Conservation (phyloP, 2,797 vertebrate genomes). For the Iguana delicatissima region DNA sequence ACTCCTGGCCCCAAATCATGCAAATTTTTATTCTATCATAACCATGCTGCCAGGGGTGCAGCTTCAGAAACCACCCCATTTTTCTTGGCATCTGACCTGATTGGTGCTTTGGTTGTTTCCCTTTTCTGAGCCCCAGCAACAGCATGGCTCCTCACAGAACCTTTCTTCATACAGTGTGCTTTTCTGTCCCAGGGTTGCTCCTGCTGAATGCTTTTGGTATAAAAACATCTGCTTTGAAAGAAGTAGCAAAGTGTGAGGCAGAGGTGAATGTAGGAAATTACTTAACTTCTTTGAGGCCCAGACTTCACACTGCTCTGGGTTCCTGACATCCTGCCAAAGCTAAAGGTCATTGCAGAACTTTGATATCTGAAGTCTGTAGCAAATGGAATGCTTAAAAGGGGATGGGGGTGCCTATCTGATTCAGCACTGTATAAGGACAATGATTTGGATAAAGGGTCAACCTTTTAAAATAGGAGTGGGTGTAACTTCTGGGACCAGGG, state of each 20-base stretch:
- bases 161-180: neutral
- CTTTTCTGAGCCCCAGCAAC: neutral
- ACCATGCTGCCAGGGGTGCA: neutral
- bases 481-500: neutral
- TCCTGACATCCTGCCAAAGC: neutral
- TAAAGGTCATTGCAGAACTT: constrained; percentile 4
- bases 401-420: neutral
- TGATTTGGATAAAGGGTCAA: neutral
- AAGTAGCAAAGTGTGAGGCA: neutral
- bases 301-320: neutral
- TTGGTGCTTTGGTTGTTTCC: neutral
- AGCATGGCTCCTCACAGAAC: too few species aligned
- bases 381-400: neutral
- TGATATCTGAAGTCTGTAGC: neutral
- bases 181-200: neutral
- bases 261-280: neutral
- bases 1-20: neutral
- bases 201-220: neutral
- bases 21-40: neutral
- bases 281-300: neutral
- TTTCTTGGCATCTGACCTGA: neutral
- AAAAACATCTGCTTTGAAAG: neutral
- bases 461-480: neutral
- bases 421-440: neutral
- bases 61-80: neutral